Evolutionary conservation across 2,113 vertebrate genomes (phyloP).

Genomic region (Acrocephalus kingi): DNA sequence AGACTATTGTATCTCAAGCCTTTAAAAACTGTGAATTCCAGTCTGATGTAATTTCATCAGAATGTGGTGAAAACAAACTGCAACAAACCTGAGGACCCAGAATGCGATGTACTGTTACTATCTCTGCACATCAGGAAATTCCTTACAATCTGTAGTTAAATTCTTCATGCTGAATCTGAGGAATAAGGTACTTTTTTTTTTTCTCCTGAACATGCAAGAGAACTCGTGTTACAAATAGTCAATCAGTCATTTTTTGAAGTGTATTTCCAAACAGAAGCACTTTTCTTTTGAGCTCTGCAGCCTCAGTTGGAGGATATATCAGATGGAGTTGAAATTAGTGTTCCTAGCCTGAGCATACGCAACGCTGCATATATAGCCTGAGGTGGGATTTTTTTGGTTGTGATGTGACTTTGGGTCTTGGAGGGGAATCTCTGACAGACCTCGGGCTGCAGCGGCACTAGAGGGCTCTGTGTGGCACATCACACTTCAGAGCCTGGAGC

Average conservation of each 20-base stretch:
- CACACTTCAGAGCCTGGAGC: constrained; percentile 22
- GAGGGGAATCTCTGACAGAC: not conserved
- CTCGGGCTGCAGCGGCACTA: not conserved
- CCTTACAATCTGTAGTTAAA: not conserved
- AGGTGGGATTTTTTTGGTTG: not conserved
- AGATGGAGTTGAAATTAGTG: not conserved
- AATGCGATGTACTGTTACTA: not conserved
- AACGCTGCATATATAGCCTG: not conserved
- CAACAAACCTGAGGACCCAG: not conserved
- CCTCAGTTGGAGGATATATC: not conserved
- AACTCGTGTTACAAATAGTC: not conserved
- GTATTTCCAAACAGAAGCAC: not conserved
- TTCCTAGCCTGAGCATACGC: not conserved
- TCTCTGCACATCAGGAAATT: not conserved
- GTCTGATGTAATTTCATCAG: not conserved
- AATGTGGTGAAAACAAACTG: not conserved
- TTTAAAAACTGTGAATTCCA: not conserved
- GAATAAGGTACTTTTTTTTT: not conserved
- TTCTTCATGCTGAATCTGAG: not conserved
- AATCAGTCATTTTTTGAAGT: not conserved
- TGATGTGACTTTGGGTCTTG: not conserved
- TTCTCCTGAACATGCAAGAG: not conserved
- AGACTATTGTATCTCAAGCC: not conserved
- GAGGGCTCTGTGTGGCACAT: not conserved
- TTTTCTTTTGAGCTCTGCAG: not conserved